Evolutionary conservation across 37 sponge, comb jelly and placozoan species (phyloP), one percentile per base, ranked within the genome.

Genomic region (Spongia lamella): DNA sequence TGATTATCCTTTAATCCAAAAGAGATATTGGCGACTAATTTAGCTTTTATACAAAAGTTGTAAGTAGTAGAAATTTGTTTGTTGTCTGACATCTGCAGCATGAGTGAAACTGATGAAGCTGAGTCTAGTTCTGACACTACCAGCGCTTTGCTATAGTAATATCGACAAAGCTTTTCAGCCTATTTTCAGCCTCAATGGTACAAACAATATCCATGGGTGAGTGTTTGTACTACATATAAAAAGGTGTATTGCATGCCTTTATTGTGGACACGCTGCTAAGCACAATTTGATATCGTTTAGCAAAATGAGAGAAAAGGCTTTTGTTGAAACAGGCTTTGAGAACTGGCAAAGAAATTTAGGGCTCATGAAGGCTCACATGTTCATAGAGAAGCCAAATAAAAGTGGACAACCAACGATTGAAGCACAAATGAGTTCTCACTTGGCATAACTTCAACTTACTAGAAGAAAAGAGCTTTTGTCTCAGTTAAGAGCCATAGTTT

Each of bases 241-340:
- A 85, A 78, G 62, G 79, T 33, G 19, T 85, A 35, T 31, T 85
- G 79, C 63, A 43, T 79, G 5, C 9, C 9, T 13, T 20, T 85
- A 72, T 36, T 84, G 85, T 57, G 27, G 80, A 52, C 53, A 71
- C 47, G 66, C 62, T 60, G 35, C 57, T 21, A 26, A 59, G 40
- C 81, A 79, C 30, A 79, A 71, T 5, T 33, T 86, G 53, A 56
- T 86, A 47, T 21, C 64, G 63, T 79, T 79, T 52, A 86, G 86
- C 61, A 75, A 72, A 73, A 66, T 63, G 68, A 61, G 67, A 29
- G 80, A 79, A 32, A 61, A 63, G 17, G 74, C 75, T 11, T 79
- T 86, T 39, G 68, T 76, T 35, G 68, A 67, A 79, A 22, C 49
- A 37, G 81, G 86, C 24, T 80, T 86, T 58, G 4, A 60, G 14